These are phyloP conservation scores for Pyrocoelia pectoralis DNA, from an alignment of 2,888 invertebrate genomes.

Conservation along the genomic window DNA sequence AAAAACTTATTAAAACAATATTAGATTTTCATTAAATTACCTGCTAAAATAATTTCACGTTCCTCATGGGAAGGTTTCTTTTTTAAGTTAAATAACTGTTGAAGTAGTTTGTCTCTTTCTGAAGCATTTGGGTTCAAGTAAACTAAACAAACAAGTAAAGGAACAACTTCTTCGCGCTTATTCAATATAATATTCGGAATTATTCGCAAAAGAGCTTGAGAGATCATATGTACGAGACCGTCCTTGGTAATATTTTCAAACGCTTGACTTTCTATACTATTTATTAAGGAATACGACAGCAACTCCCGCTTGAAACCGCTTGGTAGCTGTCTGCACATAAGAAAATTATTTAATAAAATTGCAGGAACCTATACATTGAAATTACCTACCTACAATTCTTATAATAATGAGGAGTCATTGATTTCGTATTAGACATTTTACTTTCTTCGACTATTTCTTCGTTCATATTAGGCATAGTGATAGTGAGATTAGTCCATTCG, in stretches of 20 bases:
- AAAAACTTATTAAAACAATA: no score
- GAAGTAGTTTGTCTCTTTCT: constrained; percentile 70
- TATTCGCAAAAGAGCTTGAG: constrained; percentile 67
- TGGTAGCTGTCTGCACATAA: constrained; percentile 60
- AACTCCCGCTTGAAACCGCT: constrained; percentile 64
- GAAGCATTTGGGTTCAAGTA: constrained; percentile 66
- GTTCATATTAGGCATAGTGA: constrained; percentile 22
- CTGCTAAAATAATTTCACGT: constrained; percentile 65
- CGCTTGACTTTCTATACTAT: constrained; percentile 53
- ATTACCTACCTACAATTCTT: constrained; percentile 15
- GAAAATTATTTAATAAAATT: background rate
- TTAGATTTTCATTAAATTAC: constrained; percentile 47
- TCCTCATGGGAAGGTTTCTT: constrained; percentile 75
- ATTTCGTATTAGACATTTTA: background rate
- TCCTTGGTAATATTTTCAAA: constrained; percentile 57
- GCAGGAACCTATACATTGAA: background rate
- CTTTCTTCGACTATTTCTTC: constrained; percentile 15
- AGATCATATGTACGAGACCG: constrained; percentile 62
- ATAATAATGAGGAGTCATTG: constrained; percentile 6
- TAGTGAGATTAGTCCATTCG: constrained; percentile 59
- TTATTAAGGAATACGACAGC: constrained; percentile 60
- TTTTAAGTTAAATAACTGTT: constrained; percentile 74
- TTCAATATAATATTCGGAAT: constrained; percentile 74
- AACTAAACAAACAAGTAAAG: constrained; percentile 69
- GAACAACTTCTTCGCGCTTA: constrained; percentile 74